These are phyloP conservation scores for Aleiodes leptofemur DNA, from an alignment of 2,888 invertebrate species.

Conservation along the genomic window DNA sequence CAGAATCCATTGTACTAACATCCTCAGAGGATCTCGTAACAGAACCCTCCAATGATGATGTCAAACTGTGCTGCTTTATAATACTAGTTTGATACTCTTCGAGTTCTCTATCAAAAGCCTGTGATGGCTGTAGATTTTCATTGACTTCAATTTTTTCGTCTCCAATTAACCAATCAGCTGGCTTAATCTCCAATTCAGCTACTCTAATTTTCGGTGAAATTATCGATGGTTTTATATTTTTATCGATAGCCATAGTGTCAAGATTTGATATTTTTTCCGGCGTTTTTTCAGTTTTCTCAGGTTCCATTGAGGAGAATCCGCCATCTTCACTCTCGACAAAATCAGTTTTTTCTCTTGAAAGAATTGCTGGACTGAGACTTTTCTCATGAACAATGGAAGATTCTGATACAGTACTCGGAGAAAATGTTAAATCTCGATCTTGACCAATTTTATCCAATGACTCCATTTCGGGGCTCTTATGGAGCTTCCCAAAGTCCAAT, in stretches of 20 bases:
- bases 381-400: slow-evolving; percentile 39
- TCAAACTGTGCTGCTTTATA: slow-evolving; percentile 55
- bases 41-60: slow-evolving; percentile 59
- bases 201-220: slow-evolving; percentile 67
- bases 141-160: slow-evolving; percentile 73
- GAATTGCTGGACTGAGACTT: slow-evolving; percentile 27
- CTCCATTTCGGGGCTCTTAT: slow-evolving; percentile 66
- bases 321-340: slow-evolving; percentile 42
- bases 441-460: slow-evolving; percentile 65
- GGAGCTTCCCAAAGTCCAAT: slow-evolving; percentile 52
- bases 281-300: slow-evolving; percentile 45
- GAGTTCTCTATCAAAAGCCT: slow-evolving; percentile 71
- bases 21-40: slow-evolving; percentile 62
- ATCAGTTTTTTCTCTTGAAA: slow-evolving; percentile 9
- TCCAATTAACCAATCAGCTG: slow-evolving; percentile 72
- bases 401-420: slow-evolving; percentile 67
- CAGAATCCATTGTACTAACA: slow-evolving; percentile 61
- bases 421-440: slow-evolving; percentile 66
- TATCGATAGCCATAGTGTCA: slow-evolving; percentile 47
- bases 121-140: slow-evolving; percentile 68
- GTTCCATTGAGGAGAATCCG: slow-evolving; percentile 46
- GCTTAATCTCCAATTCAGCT: slow-evolving; percentile 69
- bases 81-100: slow-evolving; percentile 68
- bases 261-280: slow-evolving; percentile 21
- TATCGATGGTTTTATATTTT: slow-evolving; percentile 68